Conservation (phyloP, 2,888 invertebrate species). For the Aphidius colemani region DNA sequence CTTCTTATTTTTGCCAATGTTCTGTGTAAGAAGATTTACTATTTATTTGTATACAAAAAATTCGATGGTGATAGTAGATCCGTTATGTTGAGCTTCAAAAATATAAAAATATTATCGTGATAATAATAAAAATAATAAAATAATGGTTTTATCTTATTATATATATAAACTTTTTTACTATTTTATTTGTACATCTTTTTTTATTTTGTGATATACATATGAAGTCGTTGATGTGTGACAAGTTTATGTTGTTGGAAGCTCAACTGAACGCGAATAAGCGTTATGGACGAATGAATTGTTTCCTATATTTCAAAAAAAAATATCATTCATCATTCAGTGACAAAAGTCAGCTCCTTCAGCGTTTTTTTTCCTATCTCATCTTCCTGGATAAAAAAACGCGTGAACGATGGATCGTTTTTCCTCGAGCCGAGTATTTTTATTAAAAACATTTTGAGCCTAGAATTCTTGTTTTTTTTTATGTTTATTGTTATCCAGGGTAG, state of each 20-base stretch:
- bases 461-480: too few species aligned
- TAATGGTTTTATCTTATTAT: too few species aligned
- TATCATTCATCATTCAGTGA: slow-evolving; percentile 44
- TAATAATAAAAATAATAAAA: too few species aligned
- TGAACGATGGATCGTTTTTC: slow-evolving; percentile 41
- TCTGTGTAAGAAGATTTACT: too few species aligned
- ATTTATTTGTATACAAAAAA: too few species aligned
- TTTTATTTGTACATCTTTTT: background rate
- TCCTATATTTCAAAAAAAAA: slow-evolving; percentile 30
- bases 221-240: slow-evolving; percentile 13
- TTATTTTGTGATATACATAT: background rate
- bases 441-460: slow-evolving; percentile 33
- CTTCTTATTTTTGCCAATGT: too few species aligned
- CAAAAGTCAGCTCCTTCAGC: slow-evolving; percentile 37
- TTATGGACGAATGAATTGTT: slow-evolving; percentile 38
- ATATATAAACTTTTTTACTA: too few species aligned
- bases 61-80: too few species aligned
- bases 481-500: background rate
- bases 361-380: slow-evolving; percentile 33
- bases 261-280: background rate
- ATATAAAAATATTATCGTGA: background rate
- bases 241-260: slow-evolving; percentile 2
- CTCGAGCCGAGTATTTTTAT: slow-evolving; percentile 33
- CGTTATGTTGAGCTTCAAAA: background rate
- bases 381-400: slow-evolving; percentile 17